A percentile compares a stretch with the other conserved stretches of the same genome.
Conservation (phyloP, 1,140 invertebrate genomes). For the Harlomillsia oculata region DNA sequence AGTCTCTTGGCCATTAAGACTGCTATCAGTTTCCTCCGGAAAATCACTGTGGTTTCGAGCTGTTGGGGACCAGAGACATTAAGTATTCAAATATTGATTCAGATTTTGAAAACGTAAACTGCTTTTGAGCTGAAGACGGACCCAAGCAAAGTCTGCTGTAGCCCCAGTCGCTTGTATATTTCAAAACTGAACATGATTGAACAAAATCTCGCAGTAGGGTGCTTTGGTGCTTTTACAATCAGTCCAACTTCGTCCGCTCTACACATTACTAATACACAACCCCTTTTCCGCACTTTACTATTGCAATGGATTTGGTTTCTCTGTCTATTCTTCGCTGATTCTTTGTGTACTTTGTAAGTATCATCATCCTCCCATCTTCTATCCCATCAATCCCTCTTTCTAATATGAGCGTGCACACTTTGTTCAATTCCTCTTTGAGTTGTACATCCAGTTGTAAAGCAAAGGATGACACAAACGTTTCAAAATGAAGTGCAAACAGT, state of each 20-base stretch:
- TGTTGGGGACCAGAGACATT: conserved; percentile 7
- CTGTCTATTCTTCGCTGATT: too few relatives aligned
- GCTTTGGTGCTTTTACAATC: not conserved
- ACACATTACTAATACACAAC: not conserved
- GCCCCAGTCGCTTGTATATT: not conserved
- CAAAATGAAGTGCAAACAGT: too few relatives aligned
- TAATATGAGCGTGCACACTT: too few relatives aligned
- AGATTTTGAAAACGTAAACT: conserved; percentile 6
- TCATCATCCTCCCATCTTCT: too few relatives aligned
- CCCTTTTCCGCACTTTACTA: not conserved
- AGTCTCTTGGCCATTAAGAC: not conserved
- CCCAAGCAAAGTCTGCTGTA: not conserved
- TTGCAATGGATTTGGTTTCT: too few relatives aligned
- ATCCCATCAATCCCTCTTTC: too few relatives aligned
- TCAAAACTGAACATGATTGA: not conserved
- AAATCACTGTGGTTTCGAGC: conserved; percentile 4
- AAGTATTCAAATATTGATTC: conserved; percentile 19
- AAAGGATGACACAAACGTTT: too few relatives aligned
- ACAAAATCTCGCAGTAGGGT: conserved; percentile 1
- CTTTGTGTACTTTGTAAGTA: too few relatives aligned
- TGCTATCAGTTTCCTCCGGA: conserved; percentile 18
- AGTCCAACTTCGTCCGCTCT: not conserved
- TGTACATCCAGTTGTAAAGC: too few relatives aligned
- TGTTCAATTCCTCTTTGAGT: too few relatives aligned
- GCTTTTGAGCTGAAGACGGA: not conserved